A percentile compares a stretch with the other conserved stretches of the same genome.
phyloP scores from a whole-genome alignment of 2,797 vertebrate genomes.

The Dallia pectoralis region DNA sequence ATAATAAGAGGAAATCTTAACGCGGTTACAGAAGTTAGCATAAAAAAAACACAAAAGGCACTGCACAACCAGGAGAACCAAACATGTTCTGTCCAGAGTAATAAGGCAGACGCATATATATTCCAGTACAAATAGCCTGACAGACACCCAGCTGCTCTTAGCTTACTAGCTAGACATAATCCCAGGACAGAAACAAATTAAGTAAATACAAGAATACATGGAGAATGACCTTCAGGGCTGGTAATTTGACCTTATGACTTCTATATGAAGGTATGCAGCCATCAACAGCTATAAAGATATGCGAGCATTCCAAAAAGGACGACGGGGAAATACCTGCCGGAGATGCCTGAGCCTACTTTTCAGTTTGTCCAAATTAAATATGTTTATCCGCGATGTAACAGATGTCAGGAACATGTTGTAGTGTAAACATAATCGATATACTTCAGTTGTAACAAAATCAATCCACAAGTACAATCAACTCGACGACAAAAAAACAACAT shows the following conservation, averaged over 20 bases:
- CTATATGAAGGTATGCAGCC: slow-evolving; percentile 51
- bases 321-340: slow-evolving; percentile 58
- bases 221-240: slow-evolving; percentile 31
- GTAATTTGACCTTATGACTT: slow-evolving; percentile 51
- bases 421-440: slow-evolving; percentile 48
- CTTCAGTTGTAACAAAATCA: slow-evolving; percentile 43
- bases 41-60: slow-evolving; percentile 55
- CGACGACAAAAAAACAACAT: slow-evolving; percentile 59
- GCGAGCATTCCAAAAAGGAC: slow-evolving; percentile 71
- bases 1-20: slow-evolving; percentile 53
- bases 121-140: slow-evolving; percentile 38
- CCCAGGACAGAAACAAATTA: slow-evolving; percentile 49
- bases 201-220: slow-evolving; percentile 58
- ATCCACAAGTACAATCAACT: slow-evolving; percentile 59
- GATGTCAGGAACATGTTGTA: slow-evolving; percentile 57
- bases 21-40: slow-evolving; percentile 46
- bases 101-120: slow-evolving; percentile 24
- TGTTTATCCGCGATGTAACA: slow-evolving; percentile 31
- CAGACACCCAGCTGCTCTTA: slow-evolving; percentile 55
- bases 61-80: slow-evolving; percentile 65
- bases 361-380: slow-evolving; percentile 73
- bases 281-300: slow-evolving; percentile 58
- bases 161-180: slow-evolving; percentile 30
- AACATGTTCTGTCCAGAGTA: slow-evolving; percentile 46
- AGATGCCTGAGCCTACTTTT: slow-evolving; percentile 42